Conservation (phyloP, 1,140 invertebrate genomes). For the Phymorhynchus buccinoides region DNA sequence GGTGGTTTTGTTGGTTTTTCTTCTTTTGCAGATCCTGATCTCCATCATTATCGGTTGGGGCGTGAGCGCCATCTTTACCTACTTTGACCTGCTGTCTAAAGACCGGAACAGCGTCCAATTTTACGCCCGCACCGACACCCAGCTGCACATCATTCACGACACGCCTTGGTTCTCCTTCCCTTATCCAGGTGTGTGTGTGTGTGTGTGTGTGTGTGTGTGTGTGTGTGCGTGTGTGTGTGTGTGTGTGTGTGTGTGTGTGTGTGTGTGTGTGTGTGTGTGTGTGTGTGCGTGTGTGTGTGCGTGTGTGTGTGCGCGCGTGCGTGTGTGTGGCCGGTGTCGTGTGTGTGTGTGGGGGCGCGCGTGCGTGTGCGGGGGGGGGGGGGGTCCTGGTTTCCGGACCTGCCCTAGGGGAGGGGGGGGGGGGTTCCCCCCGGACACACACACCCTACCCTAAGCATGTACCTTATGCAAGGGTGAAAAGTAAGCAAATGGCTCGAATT, state of each 20-base stretch:
- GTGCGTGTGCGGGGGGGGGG: too few species aligned
- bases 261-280: neutral
- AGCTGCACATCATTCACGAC: conserved; percentile 47
- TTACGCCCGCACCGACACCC: conserved; percentile 61
- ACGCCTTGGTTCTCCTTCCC: conserved; percentile 61
- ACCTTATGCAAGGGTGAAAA: too few species aligned
- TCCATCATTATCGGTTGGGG: conserved; percentile 61
- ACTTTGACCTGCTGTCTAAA: conserved; percentile 46
- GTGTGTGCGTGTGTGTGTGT: too few species aligned
- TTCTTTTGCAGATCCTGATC: conserved; percentile 53
- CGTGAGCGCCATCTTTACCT: conserved; percentile 57
- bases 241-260: too few species aligned
- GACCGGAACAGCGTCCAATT: conserved; percentile 48
- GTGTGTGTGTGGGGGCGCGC: too few species aligned
- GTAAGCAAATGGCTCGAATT: too few species aligned
- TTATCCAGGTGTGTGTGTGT: conserved; percentile 55
- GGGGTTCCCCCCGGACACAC: too few species aligned
- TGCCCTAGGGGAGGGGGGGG: too few species aligned
- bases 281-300: conserved; percentile 1
- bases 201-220: neutral
- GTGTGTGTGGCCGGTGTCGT: too few species aligned
- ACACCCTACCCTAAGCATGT: too few species aligned
- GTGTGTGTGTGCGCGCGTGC: neutral
- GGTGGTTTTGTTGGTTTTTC: too few species aligned
- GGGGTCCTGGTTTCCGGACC: too few species aligned